phyloP scores from a whole-genome alignment of 2,797 vertebrate genomes.

The Sarcophilus harrisii region DNA sequence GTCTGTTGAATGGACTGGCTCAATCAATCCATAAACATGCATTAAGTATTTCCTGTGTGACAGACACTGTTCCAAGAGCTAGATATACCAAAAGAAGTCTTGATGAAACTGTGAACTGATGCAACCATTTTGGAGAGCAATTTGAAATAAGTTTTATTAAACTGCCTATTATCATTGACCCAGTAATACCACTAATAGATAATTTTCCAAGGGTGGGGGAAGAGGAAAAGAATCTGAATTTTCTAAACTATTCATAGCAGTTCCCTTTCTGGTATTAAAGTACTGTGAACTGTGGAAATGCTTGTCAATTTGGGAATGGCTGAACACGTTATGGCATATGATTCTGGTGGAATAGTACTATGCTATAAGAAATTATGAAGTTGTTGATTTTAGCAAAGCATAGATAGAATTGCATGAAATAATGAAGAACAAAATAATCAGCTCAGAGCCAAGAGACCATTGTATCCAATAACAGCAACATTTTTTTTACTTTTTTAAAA shows the following conservation, averaged over 20 bases:
- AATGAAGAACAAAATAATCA: neutral
- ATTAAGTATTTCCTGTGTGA: neutral
- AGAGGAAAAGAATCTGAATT: neutral
- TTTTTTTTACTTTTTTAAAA: neutral
- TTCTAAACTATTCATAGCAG: neutral
- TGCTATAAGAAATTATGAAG: neutral
- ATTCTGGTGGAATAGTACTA: neutral
- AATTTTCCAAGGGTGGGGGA: neutral
- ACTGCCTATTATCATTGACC: neutral
- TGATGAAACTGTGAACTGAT: neutral
- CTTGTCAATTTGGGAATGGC: neutral
- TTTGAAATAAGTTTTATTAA: neutral
- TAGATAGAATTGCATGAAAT: neutral
- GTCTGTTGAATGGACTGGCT: neutral
- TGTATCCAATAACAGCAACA: neutral
- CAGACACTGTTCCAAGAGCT: neutral
- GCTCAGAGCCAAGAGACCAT: neutral
- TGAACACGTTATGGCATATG: neutral
- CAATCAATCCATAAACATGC: neutral
- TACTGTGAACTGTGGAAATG: neutral
- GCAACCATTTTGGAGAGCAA: neutral
- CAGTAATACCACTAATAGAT: neutral
- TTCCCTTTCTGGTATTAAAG: neutral
- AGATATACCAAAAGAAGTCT: neutral
- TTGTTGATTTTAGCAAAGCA: neutral